A percentile compares a stretch with the other conserved stretches of the same genome.
These are phyloP conservation scores for Lapara coniferarum DNA, from an alignment of 2,888 invertebrate genomes.

Conservation along the genomic window DNA sequence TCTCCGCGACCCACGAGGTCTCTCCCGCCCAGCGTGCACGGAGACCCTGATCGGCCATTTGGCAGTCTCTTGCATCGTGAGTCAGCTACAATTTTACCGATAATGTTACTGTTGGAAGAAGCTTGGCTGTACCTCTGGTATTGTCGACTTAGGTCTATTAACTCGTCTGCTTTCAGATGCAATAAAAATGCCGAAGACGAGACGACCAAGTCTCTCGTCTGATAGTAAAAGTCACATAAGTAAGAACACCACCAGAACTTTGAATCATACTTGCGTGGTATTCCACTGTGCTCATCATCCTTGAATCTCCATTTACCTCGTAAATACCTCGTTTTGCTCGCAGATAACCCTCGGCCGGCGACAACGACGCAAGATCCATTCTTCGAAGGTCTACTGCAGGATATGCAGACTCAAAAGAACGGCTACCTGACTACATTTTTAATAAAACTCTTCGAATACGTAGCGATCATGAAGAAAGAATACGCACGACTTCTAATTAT, in stretches of 20 bases:
- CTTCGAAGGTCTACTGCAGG: conserved; percentile 7
- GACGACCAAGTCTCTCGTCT: too few relatives aligned
- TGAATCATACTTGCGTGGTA: too few relatives aligned
- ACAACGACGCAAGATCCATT: conserved; percentile 16
- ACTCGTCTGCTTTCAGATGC: too few relatives aligned
- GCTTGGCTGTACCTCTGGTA: too few relatives aligned
- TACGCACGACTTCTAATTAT: not conserved
- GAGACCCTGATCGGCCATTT: not conserved
- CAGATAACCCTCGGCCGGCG: not conserved
- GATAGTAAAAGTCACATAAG: too few relatives aligned
- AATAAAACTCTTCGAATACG: conserved; percentile 15
- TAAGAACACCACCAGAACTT: too few relatives aligned
- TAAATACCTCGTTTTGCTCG: not conserved
- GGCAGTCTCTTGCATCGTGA: not conserved
- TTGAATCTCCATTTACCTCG: not conserved
- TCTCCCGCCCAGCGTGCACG: not conserved
- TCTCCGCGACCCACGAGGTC: not conserved
- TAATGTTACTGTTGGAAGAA: too few relatives aligned
- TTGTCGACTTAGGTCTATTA: too few relatives aligned
- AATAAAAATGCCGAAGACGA: too few relatives aligned
- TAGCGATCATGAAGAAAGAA: conserved; percentile 12
- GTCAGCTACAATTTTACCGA: not conserved
- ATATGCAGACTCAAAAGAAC: conserved; percentile 18
- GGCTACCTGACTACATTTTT: conserved; percentile 19
- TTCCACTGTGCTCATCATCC: too few relatives aligned